Conservation (phyloP, 2,888 invertebrate species). For the Calephelis perditalis region DNA sequence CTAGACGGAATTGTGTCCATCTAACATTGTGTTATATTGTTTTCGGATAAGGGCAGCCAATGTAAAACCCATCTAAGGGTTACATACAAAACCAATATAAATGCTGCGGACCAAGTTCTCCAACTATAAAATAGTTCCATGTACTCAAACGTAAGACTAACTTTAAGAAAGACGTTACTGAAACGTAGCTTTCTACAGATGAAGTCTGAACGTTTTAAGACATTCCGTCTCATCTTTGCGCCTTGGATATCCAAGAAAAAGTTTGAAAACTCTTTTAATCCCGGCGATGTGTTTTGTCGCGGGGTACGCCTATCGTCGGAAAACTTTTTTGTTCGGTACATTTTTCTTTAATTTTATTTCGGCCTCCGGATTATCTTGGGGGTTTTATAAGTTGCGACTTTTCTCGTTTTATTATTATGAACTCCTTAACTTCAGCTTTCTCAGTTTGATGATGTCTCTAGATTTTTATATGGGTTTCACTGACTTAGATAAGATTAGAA, state of each 20-base stretch:
- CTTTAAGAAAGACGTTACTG: slow-evolving; percentile 16
- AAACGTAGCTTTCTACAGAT: slow-evolving; percentile 24
- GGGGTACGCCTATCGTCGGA: slow-evolving; percentile 55
- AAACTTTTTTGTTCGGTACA: slow-evolving; percentile 52
- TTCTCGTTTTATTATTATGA: slow-evolving; percentile 33
- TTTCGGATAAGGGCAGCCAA: background rate
- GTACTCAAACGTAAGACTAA: slow-evolving; percentile 17
- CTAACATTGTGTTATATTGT: too few species aligned
- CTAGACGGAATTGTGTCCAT: too few species aligned
- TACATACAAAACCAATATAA: slow-evolving; percentile 11
- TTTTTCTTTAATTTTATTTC: slow-evolving; percentile 69
- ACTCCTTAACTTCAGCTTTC: slow-evolving; percentile 21
- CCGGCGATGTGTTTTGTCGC: slow-evolving; percentile 73
- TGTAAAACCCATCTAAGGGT: slow-evolving; percentile 5
- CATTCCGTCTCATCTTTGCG: slow-evolving; percentile 36
- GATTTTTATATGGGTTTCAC: slow-evolving; percentile 13
- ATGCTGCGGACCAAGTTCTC: slow-evolving; percentile 13
- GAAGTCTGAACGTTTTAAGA: slow-evolving; percentile 31
- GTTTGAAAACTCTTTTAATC: slow-evolving; percentile 53
- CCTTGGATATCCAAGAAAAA: slow-evolving; percentile 36
- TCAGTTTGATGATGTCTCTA: slow-evolving; percentile 15
- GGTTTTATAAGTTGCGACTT: slow-evolving; percentile 36
- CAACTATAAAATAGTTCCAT: slow-evolving; percentile 20
- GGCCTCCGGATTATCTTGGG: slow-evolving; percentile 45
- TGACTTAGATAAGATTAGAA: background rate